Base-by-base conservation (phyloP, 2,888 invertebrate genomes). In the Drosophila maculinotata region DNA sequence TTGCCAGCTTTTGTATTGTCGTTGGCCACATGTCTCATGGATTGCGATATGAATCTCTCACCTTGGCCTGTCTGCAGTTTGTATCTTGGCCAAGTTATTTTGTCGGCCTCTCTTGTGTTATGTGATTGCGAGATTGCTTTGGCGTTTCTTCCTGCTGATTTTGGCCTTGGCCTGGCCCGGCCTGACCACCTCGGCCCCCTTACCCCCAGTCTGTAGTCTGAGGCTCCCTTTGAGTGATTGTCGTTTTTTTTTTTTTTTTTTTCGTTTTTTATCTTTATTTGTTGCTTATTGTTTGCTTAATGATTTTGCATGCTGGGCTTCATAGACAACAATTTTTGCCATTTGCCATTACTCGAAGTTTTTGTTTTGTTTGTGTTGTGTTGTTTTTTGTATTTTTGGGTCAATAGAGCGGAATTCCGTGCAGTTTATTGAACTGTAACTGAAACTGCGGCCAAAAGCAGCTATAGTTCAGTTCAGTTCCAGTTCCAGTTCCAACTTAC, bases 391-490 rank as follows among this genome's bases (percentile, higher is more conserved):
- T 49, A 49, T 71, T 84, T 84, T 80, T 85, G 72, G 85, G 85
- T 80, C 80, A 80, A 85, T 80, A 67, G 80, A 81, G 82, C 82
- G 68, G 72, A 80, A 85, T 85, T 81, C 79, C 79, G 57, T 62
- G 59, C 64, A 72, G 85, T 80, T 80, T 80, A 79, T 79, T 85
- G 80, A 80, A 80, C 85, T 81, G 69, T 69, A 58, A 65, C 59
- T 44, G 56, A 60, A 51, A 20, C 23, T 30, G n/a, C 41, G 17
- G 47, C 38, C n/a, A n/a, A n/a, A n/a, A n/a, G n/a, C n/a, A n/a
- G n/a, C 14, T 28, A 54, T 36, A 45, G 9, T 41, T 17, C 31
- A 54, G 53, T 33, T 31, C 14, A 20, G 8, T 31, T 15, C 38
- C 45, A 58, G 14, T 51, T 36, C 33, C 47, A 39, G 26, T 39